phyloP scores from a whole-genome alignment of 2,888 invertebrate genomes.

The Hybos culiciformis region DNA sequence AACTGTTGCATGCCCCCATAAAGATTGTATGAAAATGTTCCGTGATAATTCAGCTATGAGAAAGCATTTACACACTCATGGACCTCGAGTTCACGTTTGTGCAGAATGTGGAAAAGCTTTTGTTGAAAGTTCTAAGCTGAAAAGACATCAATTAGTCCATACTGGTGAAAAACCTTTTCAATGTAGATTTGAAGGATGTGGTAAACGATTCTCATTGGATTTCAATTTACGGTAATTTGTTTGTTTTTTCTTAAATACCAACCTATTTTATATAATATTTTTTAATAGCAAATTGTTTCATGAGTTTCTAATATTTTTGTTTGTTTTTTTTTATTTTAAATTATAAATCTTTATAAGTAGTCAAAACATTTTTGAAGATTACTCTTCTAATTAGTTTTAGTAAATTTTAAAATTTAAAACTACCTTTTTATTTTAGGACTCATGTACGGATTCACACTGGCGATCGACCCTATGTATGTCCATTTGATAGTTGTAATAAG shows the following conservation, averaged over 20 bases:
- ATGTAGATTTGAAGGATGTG: constrained; percentile 96
- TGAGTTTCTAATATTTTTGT: no score
- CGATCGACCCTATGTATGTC: constrained; percentile 95
- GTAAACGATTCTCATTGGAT: constrained; percentile 90
- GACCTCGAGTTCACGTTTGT: constrained; percentile 91
- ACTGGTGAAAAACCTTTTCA: constrained; percentile 97
- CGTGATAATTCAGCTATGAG: constrained; percentile 94
- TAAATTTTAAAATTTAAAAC: no score
- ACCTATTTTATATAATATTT: no score
- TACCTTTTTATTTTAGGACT: constrained; percentile 45
- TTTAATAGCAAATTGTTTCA: no score
- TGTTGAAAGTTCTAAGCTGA: constrained; percentile 91
- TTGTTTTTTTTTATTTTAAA: no score
- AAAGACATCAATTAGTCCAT: constrained; percentile 91
- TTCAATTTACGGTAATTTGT: constrained; percentile 60
- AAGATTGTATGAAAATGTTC: constrained; percentile 94
- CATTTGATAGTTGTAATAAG: constrained; percentile 96
- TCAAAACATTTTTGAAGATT: no score
- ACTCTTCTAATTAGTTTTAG: no score
- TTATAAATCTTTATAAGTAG: no score
- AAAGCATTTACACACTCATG: constrained; percentile 93
- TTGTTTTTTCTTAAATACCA: no score
- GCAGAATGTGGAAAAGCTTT: constrained; percentile 97
- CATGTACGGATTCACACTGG: constrained; percentile 97
- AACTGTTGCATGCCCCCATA: constrained; percentile 77